A percentile compares a stretch with the other conserved stretches of the same genome.
These are phyloP conservation scores for Etia nguti DNA, from an alignment of 2,113 vertebrate genomes.

Conservation along the genomic window DNA sequence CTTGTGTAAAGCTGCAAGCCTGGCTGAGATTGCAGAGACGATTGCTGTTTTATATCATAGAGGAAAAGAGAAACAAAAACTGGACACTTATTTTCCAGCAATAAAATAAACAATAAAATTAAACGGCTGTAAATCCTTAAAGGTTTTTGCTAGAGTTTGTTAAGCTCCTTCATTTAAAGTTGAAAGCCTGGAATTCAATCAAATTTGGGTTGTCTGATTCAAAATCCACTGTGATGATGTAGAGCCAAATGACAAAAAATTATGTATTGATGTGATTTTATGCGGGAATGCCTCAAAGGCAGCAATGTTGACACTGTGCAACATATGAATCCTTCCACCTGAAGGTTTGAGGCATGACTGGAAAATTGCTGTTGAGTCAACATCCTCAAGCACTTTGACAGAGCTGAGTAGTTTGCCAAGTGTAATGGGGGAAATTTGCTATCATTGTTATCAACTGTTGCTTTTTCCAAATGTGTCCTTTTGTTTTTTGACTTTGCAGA, in stretches of 20 bases:
- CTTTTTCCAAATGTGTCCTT: background rate
- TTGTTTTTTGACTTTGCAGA: background rate
- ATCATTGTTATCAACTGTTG: background rate
- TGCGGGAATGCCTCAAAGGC: background rate
- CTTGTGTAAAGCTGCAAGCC: background rate
- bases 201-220: background rate
- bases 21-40: background rate
- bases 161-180: background rate
- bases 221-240: background rate
- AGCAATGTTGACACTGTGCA: background rate
- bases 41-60: background rate
- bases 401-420: background rate
- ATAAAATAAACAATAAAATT: background rate
- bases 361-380: constrained; percentile 5
- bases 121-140: background rate
- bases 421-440: background rate
- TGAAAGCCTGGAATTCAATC: background rate
- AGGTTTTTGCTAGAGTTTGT: background rate
- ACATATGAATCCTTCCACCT: background rate
- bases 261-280: background rate
- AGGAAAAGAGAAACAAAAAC: background rate
- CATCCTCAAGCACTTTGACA: background rate
- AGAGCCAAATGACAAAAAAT: background rate
- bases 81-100: background rate
- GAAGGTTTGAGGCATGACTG: background rate